phyloP scores from a whole-genome alignment of 2,113 vertebrate species.

The Sebastes fasciatus region DNA sequence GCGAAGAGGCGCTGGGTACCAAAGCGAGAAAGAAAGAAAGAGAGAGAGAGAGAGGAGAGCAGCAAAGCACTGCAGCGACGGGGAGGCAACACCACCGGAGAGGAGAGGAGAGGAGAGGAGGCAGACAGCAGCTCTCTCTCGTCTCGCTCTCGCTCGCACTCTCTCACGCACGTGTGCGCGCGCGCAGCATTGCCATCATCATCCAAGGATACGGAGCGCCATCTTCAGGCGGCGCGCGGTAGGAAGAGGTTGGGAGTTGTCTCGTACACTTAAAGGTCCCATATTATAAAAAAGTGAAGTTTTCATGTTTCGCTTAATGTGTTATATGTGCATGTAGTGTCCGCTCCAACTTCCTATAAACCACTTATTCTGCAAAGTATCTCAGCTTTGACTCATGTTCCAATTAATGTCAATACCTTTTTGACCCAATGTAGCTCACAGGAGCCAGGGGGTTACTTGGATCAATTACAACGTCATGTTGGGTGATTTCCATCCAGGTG shows the following conservation, averaged over 20 bases:
- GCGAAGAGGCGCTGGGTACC: constrained; percentile 40
- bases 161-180: constrained; percentile 29
- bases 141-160: constrained; percentile 42
- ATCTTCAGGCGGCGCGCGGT: constrained; percentile 51
- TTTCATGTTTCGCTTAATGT: not conserved
- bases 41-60: constrained; percentile 33
- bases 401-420: no score
- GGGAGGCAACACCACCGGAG: constrained; percentile 66
- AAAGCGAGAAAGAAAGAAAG: constrained; percentile 51
- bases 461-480: no score
- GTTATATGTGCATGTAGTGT: not conserved
- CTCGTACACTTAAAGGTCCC: not conserved
- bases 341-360: no score
- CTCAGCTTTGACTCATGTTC: no score
- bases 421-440: no score
- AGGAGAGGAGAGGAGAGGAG: constrained; percentile 68
- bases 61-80: constrained; percentile 72
- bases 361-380: no score
- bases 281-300: no score
- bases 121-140: constrained; percentile 61
- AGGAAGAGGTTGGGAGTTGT: constrained; percentile 13
- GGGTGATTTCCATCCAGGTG: no score
- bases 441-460: no score
- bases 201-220: constrained; percentile 65
- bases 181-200: not conserved